Conservation (phyloP, 1,140 invertebrate species). For the Pachyrhynchus sulphureomaculatus region DNA sequence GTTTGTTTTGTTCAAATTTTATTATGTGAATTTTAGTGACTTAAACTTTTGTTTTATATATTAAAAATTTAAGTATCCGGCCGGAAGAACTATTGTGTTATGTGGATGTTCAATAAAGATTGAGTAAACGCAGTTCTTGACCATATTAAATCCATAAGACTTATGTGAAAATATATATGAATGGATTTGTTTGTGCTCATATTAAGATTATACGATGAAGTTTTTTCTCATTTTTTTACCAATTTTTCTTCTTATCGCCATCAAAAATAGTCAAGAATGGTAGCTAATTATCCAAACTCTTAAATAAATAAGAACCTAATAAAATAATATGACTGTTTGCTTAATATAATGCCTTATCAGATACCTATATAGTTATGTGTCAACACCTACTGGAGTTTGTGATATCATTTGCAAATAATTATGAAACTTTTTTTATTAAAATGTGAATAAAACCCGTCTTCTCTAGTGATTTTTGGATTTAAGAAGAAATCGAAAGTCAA, state of each 20-base stretch:
- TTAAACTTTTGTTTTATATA: background rate
- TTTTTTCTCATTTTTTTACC: background rate
- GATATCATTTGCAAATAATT: background rate
- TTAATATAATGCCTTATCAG: background rate
- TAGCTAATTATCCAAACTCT: background rate
- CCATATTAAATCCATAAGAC: no score
- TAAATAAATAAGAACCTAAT: background rate
- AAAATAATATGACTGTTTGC: background rate
- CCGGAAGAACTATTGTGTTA: background rate
- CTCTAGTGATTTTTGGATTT: background rate
- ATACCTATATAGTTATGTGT: background rate
- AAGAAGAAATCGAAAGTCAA: no score
- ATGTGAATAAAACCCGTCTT: background rate
- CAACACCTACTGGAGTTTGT: background rate
- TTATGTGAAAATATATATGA: no score
- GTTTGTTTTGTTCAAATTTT: background rate
- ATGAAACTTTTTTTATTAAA: background rate
- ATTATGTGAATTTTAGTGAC: no score
- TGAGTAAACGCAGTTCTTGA: no score
- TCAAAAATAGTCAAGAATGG: no score
- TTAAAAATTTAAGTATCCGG: background rate
- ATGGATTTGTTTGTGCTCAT: no score
- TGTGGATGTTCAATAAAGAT: no score
- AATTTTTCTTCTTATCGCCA: background rate
- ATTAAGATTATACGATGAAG: no score